phyloP scores from a whole-genome alignment of 2,888 invertebrate genomes.

The Tetragonula carbonaria region DNA sequence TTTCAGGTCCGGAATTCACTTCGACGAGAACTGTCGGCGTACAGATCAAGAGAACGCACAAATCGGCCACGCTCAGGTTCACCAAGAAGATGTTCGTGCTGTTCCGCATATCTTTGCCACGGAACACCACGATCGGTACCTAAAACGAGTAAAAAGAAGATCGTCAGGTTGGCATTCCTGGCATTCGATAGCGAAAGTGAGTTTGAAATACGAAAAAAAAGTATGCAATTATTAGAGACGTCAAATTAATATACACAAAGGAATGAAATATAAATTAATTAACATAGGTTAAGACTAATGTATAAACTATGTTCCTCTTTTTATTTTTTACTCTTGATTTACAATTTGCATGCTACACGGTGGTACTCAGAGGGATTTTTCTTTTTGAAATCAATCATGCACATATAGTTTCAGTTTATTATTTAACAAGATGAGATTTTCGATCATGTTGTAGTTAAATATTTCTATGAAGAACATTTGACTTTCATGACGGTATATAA shows the following conservation, averaged over 20 bases:
- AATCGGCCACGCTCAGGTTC: conserved; percentile 96
- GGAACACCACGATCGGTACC: conserved; percentile 93
- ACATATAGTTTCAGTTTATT: too few species aligned
- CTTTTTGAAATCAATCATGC: too few species aligned
- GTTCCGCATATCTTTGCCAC: conserved; percentile 96
- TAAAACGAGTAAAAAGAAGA: not conserved
- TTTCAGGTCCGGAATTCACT: conserved; percentile 95
- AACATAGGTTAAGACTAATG: too few species aligned
- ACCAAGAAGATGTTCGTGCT: conserved; percentile 97
- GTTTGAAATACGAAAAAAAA: not conserved
- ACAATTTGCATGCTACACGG: too few species aligned
- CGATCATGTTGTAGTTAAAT: not conserved
- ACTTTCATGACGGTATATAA: not conserved
- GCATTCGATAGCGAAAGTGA: not conserved
- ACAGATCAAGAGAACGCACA: conserved; percentile 95
- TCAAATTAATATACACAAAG: too few species aligned
- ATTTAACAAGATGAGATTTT: too few species aligned
- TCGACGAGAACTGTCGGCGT: conserved; percentile 97
- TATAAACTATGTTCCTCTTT: too few species aligned
- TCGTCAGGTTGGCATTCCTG: not conserved
- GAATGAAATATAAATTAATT: too few species aligned
- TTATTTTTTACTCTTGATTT: too few species aligned
- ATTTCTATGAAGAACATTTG: too few species aligned
- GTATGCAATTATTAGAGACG: not conserved
- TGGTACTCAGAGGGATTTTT: too few species aligned